These are phyloP conservation scores for Brenthis hecate DNA, from an alignment of 2,888 invertebrate species.

Conservation along the genomic window DNA sequence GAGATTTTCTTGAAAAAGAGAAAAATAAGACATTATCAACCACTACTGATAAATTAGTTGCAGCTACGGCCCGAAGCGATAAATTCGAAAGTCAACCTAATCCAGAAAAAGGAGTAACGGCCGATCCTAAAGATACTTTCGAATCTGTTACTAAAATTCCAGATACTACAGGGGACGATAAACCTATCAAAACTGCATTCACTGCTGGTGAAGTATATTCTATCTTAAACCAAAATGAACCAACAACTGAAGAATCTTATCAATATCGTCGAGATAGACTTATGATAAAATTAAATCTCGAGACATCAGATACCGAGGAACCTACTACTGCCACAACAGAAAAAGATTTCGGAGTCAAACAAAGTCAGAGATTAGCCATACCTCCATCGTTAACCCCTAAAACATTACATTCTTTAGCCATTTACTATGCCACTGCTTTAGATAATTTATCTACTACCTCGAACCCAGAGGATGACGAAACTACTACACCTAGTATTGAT, in stretches of 20 bases:
- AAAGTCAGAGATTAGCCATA: constrained; percentile 84
- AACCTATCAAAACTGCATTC: constrained; percentile 54
- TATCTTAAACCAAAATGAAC: constrained; percentile 50
- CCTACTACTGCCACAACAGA: constrained; percentile 68
- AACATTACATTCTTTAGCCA: constrained; percentile 89
- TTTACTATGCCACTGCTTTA: constrained; percentile 89
- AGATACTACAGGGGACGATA: constrained; percentile 55
- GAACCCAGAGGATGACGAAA: constrained; percentile 60
- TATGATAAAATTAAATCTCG: constrained; percentile 86
- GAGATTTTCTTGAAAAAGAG: constrained; percentile 67
- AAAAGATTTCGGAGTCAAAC: constrained; percentile 70
- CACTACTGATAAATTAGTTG: constrained; percentile 55
- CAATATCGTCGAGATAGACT: constrained; percentile 87
- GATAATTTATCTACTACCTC: constrained; percentile 80
- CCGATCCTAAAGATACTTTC: constrained; percentile 59
- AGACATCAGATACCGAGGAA: constrained; percentile 70
- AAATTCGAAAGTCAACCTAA: constrained; percentile 44
- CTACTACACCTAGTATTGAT: constrained; percentile 59
- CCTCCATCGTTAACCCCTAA: constrained; percentile 90
- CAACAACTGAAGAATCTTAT: constrained; percentile 71
- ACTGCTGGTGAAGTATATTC: constrained; percentile 55
- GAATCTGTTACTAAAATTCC: constrained; percentile 75
- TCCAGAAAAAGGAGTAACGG: constrained; percentile 48
- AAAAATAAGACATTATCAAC: constrained; percentile 61
- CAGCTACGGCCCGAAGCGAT: constrained; percentile 57